Conservation (phyloP, 2,888 invertebrate genomes). For the Synergus gifuensis region DNA sequence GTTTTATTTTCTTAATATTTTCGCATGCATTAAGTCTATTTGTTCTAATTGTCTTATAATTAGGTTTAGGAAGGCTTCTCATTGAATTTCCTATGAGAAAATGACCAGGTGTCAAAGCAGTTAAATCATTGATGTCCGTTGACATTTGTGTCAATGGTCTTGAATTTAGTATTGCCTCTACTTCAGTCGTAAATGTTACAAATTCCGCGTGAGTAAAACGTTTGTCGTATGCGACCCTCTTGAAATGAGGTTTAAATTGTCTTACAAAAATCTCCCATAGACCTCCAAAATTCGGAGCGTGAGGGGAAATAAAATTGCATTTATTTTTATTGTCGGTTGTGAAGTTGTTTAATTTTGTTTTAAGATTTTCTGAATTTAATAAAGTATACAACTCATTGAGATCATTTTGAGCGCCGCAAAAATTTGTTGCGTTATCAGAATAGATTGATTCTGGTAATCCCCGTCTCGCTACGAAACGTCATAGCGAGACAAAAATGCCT, state of each 20-base stretch:
- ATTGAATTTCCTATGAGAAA: conserved; percentile 42
- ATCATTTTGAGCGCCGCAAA: too few species aligned
- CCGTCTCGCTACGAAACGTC: too few species aligned
- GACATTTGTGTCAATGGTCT: conserved; percentile 44
- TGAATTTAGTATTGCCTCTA: conserved; percentile 50
- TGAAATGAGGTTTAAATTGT: conserved; percentile 45
- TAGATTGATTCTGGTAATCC: too few species aligned
- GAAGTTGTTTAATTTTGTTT: too few species aligned
- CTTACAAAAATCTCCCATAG: conserved; percentile 47
- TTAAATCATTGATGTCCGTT: conserved; percentile 48
- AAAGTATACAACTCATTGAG: too few species aligned
- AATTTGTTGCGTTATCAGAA: too few species aligned
- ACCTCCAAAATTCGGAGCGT: conserved; percentile 48
- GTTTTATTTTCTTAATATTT: too few species aligned
- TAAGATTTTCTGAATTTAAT: too few species aligned
- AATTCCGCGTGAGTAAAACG: conserved; percentile 48
- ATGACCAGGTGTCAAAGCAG: conserved; percentile 45
- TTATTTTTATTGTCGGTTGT: too few species aligned
- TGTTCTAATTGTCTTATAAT: too few species aligned
- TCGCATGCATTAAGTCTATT: too few species aligned
- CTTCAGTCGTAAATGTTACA: conserved; percentile 46
- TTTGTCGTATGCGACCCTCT: conserved; percentile 42
- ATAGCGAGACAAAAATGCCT: too few species aligned
- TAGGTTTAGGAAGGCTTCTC: conserved; percentile 14
- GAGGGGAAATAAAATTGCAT: conserved; percentile 52